These are phyloP conservation scores for Leptura quadrifasciata DNA, from an alignment of 2,888 invertebrate genomes.

Conservation along the genomic window DNA sequence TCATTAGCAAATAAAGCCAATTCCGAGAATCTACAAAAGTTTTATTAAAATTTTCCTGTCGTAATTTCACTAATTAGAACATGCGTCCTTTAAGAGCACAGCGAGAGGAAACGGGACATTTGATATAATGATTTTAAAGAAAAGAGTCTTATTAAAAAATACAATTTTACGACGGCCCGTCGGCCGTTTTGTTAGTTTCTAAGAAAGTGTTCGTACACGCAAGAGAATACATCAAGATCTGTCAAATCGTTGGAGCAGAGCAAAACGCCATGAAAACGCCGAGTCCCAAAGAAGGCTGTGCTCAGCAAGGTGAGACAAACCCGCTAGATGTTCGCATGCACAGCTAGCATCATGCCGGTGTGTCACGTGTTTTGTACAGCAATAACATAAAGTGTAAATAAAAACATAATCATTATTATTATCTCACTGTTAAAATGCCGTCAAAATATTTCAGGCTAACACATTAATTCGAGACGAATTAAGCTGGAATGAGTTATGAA, in stretches of 20 bases:
- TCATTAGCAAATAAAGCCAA: conserved; percentile 15
- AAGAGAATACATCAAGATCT: conserved; percentile 64
- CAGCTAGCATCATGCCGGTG: conserved; percentile 6
- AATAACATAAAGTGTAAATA: conserved; percentile 57
- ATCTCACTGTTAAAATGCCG: conserved; percentile 45
- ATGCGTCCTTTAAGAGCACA: conserved; percentile 26
- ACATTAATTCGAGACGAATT: conserved; percentile 33
- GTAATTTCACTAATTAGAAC: conserved; percentile 52
- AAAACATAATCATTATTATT: conserved; percentile 55
- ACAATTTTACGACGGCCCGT: conserved; percentile 54
- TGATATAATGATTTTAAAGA: conserved; percentile 52
- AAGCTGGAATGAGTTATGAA: conserved; percentile 26
- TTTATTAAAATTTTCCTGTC: conserved; percentile 38
- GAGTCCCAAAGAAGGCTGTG: conserved; percentile 38
- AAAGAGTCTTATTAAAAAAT: conserved; percentile 56
- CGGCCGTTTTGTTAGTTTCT: conserved; percentile 63
- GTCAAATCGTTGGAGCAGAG: conserved; percentile 62
- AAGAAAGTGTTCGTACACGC: conserved; percentile 63
- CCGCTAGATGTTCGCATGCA: conserved; percentile 24
- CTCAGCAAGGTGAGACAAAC: conserved; percentile 41
- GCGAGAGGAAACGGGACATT: conserved; percentile 49
- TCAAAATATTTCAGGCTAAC: conserved; percentile 41
- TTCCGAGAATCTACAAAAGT: conserved; percentile 34
- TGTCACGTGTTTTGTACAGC: conserved; percentile 46
- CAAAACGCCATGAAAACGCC: conserved; percentile 50